Evolutionary conservation across 2,888 invertebrate species (phyloP), one percentile per base, ranked within the genome.

Genomic region (Hyles lineata): DNA sequence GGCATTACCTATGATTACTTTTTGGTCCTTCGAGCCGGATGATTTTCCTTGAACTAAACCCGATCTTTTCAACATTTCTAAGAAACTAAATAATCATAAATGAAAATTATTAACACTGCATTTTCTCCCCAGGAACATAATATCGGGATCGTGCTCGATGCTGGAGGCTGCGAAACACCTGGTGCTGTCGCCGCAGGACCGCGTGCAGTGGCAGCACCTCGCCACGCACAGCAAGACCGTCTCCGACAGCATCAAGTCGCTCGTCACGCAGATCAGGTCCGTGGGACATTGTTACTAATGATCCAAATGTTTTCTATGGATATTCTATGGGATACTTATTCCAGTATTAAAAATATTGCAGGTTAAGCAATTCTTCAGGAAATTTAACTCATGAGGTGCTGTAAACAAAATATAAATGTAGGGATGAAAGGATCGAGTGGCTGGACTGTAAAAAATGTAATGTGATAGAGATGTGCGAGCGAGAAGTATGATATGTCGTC

Each of bases 191-290:
- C 98, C 99, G 0, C 97, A 97, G 78, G 99, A 99, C 92, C 97
- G 99, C 3, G 96, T 97, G 1, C 98, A 98, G 29, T 99, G 99
- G 99, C 99, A 99, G 88, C 95, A 97, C 74, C 96, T 99, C 76
- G 99, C 99, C 0, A 96, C 96, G 81, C 98, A 99, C 94, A 99
- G 99, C 87, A 99, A 98, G 89, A 97, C 97, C 71, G 99, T 99
- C 0, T 99, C 99, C 0, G 99, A 99, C 89, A 98, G 98, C 43
- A 99, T 99, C 86, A 99, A 99, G 92, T 96, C 97, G 17, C 96
- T 99, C 6, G 99, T 99, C 6, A 97, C 98, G 19, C 98, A 98
- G 77, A 98, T 99, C 81, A 96, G 97, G 96, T 97, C 9, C 67
- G 21, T 52, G 0, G 25, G 43, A 43, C 11, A 11, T 43, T 15